A percentile compares a stretch with the other conserved stretches of the same genome.
Conservation (phyloP, 2,797 vertebrate genomes). For the Mormyrus proboscirostris region DNA sequence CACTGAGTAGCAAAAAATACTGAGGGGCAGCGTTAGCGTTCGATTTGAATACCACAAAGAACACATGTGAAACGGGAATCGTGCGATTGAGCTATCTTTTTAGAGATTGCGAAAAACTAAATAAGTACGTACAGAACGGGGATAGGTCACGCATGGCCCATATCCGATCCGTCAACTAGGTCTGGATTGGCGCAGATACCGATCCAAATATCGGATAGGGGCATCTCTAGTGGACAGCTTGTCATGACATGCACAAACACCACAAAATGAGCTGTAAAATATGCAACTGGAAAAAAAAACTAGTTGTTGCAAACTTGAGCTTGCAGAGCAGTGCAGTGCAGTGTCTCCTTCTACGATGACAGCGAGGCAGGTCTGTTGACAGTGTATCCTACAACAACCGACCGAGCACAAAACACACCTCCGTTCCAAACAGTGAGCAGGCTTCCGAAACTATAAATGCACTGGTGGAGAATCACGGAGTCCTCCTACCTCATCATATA, state of each 20-base stretch:
- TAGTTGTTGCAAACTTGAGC: not conserved
- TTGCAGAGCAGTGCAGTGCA: not conserved
- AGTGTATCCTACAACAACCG: not conserved
- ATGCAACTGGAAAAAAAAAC: not conserved
- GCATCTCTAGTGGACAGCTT: not conserved
- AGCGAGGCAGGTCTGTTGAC: not conserved
- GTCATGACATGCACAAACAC: not conserved
- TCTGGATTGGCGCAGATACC: too few species aligned
- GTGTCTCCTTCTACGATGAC: not conserved
- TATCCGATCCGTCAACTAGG: too few species aligned
- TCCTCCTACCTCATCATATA: slow-evolving; percentile 86
- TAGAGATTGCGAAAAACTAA: not conserved
- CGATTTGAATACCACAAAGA: not conserved
- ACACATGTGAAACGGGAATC: not conserved
- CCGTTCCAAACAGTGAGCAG: not conserved
- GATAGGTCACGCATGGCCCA: too few species aligned
- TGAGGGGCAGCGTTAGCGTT: not conserved
- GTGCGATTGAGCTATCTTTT: too few species aligned
- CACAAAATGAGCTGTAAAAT: not conserved
- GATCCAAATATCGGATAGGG: too few species aligned
- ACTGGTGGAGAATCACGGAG: not conserved
- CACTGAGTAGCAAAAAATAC: not conserved
- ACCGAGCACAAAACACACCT: not conserved
- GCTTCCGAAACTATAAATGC: not conserved
- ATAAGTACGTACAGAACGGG: not conserved